These are phyloP conservation scores for Rhynchonycteris naso DNA, from an alignment of 2,797 vertebrate genomes.

Conservation along the genomic window DNA sequence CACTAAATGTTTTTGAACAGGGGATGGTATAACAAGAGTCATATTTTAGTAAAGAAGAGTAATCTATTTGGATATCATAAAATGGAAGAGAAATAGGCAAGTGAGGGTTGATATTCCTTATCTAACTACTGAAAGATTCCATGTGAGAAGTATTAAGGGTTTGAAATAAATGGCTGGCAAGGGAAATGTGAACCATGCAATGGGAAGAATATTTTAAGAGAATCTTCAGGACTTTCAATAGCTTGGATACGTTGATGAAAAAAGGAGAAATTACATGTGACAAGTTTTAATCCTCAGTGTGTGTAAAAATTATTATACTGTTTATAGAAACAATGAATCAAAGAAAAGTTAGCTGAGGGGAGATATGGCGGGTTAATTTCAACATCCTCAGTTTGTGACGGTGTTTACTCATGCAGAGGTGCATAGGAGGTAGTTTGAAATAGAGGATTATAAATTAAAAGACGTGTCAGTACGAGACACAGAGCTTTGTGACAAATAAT, in stretches of 20 bases:
- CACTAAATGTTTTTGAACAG: neutral
- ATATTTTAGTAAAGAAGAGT: constrained; percentile 6
- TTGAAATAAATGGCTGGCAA: neutral
- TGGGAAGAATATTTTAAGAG: neutral
- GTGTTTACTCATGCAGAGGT: neutral
- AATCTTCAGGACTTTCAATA: neutral
- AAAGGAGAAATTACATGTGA: neutral
- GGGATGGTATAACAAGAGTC: neutral
- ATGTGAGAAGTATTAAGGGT: neutral
- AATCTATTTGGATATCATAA: neutral
- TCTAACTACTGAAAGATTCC: neutral
- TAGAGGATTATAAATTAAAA: neutral
- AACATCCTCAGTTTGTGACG: neutral
- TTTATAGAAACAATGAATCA: neutral
- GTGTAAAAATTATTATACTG: neutral
- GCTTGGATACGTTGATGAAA: neutral
- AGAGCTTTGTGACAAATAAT: neutral
- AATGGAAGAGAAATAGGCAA: neutral
- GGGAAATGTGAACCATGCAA: neutral
- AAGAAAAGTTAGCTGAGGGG: neutral
- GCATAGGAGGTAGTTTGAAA: neutral
- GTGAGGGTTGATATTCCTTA: neutral
- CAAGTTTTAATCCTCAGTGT: neutral
- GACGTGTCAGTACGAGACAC: neutral
- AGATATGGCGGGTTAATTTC: neutral